phyloP scores from a whole-genome alignment of 2,797 vertebrate genomes.

The Spondyliosoma cantharus region DNA sequence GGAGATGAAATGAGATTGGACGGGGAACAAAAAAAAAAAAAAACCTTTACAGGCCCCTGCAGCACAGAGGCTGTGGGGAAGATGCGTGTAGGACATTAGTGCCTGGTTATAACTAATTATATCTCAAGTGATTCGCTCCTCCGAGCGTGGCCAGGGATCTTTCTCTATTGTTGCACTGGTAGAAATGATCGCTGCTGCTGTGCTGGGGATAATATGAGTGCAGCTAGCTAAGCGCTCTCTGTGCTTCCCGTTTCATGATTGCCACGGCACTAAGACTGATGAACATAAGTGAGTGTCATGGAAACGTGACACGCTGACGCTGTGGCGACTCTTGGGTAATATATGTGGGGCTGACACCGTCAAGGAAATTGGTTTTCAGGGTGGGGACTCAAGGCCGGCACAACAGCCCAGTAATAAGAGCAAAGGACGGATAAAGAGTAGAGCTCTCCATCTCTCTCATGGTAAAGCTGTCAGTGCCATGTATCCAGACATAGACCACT shows the following conservation, averaged over 20 bases:
- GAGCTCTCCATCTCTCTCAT: constrained; percentile 66
- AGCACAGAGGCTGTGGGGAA: constrained; percentile 42
- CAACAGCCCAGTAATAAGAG: constrained; percentile 65
- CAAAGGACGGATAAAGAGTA: constrained; percentile 48
- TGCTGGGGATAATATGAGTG: constrained; percentile 40
- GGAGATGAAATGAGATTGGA: constrained; percentile 78
- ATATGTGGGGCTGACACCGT: constrained; percentile 60
- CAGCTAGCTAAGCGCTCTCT: constrained; percentile 32
- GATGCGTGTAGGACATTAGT: constrained; percentile 61
- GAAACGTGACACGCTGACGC: constrained; percentile 41
- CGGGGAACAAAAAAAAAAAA: constrained; percentile 59
- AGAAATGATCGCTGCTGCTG: constrained; percentile 38
- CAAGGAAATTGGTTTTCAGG: constrained; percentile 75
- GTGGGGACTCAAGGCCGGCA: constrained; percentile 70
- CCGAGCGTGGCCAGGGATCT: constrained; percentile 46
- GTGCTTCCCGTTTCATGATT: constrained; percentile 46
- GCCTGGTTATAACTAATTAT: constrained; percentile 74
- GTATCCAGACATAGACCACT: constrained; percentile 37
- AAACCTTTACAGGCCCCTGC: constrained; percentile 47
- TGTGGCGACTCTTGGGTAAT: constrained; percentile 59
- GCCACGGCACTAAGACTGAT: constrained; percentile 44
- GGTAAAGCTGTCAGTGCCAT: constrained; percentile 62
- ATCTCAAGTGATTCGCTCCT: constrained; percentile 76
- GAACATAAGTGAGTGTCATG: constrained; percentile 55
- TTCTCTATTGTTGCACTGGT: constrained; percentile 42